These are phyloP conservation scores for Drosophila macrospina DNA, from an alignment of 2,888 invertebrate genomes.

Conservation along the genomic window DNA sequence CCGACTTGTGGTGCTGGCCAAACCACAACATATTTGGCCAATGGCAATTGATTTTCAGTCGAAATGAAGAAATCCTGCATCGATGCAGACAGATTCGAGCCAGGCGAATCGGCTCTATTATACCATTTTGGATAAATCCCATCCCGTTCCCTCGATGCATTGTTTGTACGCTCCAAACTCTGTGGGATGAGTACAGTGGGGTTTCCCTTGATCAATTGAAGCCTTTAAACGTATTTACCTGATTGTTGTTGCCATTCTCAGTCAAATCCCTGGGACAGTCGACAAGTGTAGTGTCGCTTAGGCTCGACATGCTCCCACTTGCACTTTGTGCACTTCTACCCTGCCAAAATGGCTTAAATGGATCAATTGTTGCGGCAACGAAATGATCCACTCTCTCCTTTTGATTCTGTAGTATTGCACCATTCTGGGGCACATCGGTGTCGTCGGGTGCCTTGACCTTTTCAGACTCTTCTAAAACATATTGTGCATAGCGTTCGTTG, in stretches of 20 bases:
- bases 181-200: not conserved
- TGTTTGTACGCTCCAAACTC: not conserved
- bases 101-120: not conserved
- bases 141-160: not conserved
- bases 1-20: not conserved
- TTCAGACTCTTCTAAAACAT: not conserved
- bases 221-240: slow-evolving; percentile 8
- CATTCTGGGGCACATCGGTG: not conserved
- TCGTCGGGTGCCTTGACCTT: not conserved
- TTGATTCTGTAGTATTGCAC: not conserved
- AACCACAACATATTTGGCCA: not conserved
- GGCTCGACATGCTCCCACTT: not conserved
- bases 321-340: not conserved
- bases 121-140: not conserved
- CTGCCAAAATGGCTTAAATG: slow-evolving; percentile 9
- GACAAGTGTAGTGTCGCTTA: not conserved
- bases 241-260: not conserved
- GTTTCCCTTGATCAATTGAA: no score
- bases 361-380: not conserved
- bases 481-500: not conserved
- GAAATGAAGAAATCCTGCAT: not conserved
- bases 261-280: not conserved
- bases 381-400: not conserved
- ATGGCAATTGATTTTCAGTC: not conserved
- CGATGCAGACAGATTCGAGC: not conserved